Percentiles rank a stretch among this genome's conserved stretches.
Evolutionary conservation across 2,888 invertebrate genomes (phyloP).

Genomic region (Drosophila vallismaia): DNA sequence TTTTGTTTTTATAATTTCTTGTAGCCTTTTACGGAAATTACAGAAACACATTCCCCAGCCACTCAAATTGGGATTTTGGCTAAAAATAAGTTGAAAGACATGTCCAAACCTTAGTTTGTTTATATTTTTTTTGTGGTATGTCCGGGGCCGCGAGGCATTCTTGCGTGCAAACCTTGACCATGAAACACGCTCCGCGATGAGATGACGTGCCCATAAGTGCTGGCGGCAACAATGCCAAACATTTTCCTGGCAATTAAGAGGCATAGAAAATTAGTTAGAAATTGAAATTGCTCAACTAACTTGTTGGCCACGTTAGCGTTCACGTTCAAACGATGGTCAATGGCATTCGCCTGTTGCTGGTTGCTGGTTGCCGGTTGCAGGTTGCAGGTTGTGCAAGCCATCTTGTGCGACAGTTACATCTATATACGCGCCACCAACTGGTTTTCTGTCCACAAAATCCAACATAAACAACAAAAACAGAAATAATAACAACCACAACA

Average conservation of each 20-base stretch:
- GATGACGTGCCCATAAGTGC: slow-evolving; percentile 56
- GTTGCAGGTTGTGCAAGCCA: slow-evolving; percentile 29
- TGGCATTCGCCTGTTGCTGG: slow-evolving; percentile 40
- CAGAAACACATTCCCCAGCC: not conserved
- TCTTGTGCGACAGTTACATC: slow-evolving; percentile 47
- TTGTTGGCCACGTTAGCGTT: slow-evolving; percentile 3
- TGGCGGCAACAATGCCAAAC: slow-evolving; percentile 51
- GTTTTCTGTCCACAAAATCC: slow-evolving; percentile 37
- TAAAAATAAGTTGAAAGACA: slow-evolving; percentile 1
- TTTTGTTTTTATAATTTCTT: too few species aligned
- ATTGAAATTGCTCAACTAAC: slow-evolving; percentile 63
- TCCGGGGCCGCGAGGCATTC: slow-evolving; percentile 50
- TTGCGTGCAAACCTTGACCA: slow-evolving; percentile 71
- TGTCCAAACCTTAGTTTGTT: not conserved
- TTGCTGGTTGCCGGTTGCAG: not conserved
- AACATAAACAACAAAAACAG: not conserved
- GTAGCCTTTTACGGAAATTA: not conserved
- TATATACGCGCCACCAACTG: slow-evolving; percentile 51
- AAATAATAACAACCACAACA: not conserved
- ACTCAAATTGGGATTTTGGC: not conserved
- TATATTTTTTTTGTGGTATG: slow-evolving; percentile 3
- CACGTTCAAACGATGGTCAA: slow-evolving; percentile 34
- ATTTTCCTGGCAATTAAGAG: slow-evolving; percentile 66
- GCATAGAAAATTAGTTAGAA: slow-evolving; percentile 61
- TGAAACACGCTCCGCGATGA: slow-evolving; percentile 57